Base-by-base conservation (phyloP, 2,113 vertebrate genomes). In the Prinia subflava region DNA sequence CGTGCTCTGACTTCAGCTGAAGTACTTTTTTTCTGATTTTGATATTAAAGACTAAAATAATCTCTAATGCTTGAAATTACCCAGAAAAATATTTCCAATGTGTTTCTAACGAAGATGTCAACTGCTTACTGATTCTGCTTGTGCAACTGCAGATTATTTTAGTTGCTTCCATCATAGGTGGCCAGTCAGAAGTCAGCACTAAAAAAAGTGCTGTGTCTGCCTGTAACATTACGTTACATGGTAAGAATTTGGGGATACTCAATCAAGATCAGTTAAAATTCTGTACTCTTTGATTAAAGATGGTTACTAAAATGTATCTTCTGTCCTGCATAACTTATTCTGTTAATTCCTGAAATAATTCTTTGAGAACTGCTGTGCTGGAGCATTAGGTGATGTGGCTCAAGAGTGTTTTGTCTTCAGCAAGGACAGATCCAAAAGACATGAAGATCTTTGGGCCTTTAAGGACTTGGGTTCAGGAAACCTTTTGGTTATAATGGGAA, bases 141-240 rank as follows among this genome's bases (percentile, higher is more conserved):
- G 46, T 87, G 50, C 78, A 60, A 3, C 44, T 67, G 10, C 47
- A 59, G 46, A 31, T 39, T 82, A 0, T 89, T 94, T 84, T 67
- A 39, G 56, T 70, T n/a, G 6, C 35, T 94, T 85, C 67, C 17
- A n/a, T 63, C 52, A 50, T 27, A 87, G 33, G 21, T 5, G 13
- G 52, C 52, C 64, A 31, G 53, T 74, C 49, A 89, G 52, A 60
- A 70, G 24, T 56, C 27, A 90, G 20, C 21, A 12, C 56, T 75
- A 25, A 67, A 80, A 68, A 13, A 73, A 19, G 52, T 31, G 13
- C 7, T 37, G 5, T 57, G 13, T 52, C 64, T 77, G 9, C 23
- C 25, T 77, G 30, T 47, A 41, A 31, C 24, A 2, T 65, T 28
- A 28, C 0, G 0, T 67, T 70, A 39, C 0, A 0, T 50, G 28